Evolutionary conservation across 1,140 invertebrate species (phyloP).

Genomic region (Drosophila mayri): DNA sequence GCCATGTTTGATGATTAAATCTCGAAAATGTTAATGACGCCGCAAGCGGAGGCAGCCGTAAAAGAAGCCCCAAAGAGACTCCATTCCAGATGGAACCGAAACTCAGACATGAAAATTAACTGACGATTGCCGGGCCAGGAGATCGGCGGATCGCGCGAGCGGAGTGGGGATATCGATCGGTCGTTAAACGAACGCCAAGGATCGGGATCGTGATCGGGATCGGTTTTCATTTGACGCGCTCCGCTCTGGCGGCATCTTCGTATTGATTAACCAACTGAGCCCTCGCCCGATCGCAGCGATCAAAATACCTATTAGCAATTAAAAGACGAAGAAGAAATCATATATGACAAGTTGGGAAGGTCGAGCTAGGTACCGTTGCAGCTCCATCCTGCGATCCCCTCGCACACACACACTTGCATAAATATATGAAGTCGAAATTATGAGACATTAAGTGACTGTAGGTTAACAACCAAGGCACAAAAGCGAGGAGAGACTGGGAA

Average conservation of each 20-base stretch:
- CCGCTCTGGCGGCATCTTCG: slow-evolving; percentile 53
- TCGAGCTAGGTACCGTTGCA: slow-evolving; percentile 39
- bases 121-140: slow-evolving; percentile 48
- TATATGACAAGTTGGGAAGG: slow-evolving; percentile 70
- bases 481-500: slow-evolving; percentile 33
- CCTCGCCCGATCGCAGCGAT: slow-evolving; percentile 50
- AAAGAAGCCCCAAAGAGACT: slow-evolving; percentile 44
- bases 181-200: slow-evolving; percentile 78
- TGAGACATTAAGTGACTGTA: slow-evolving; percentile 79
- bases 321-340: slow-evolving; percentile 51
- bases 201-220: slow-evolving; percentile 56
- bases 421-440: slow-evolving; percentile 60
- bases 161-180: slow-evolving; percentile 20
- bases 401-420: not conserved
- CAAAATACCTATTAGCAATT: slow-evolving; percentile 81
- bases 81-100: slow-evolving; percentile 49
- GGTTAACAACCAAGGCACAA: slow-evolving; percentile 50
- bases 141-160: slow-evolving; percentile 1
- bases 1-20: slow-evolving; percentile 84
- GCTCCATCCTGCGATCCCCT: slow-evolving; percentile 29
- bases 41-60: slow-evolving; percentile 67
- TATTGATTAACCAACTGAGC: slow-evolving; percentile 54
- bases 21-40: slow-evolving; percentile 81
- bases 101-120: slow-evolving; percentile 76
- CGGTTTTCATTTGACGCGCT: slow-evolving; percentile 81